These are phyloP conservation scores for Magallana nippona DNA, from an alignment of 2,888 invertebrate genomes.

Conservation along the genomic window DNA sequence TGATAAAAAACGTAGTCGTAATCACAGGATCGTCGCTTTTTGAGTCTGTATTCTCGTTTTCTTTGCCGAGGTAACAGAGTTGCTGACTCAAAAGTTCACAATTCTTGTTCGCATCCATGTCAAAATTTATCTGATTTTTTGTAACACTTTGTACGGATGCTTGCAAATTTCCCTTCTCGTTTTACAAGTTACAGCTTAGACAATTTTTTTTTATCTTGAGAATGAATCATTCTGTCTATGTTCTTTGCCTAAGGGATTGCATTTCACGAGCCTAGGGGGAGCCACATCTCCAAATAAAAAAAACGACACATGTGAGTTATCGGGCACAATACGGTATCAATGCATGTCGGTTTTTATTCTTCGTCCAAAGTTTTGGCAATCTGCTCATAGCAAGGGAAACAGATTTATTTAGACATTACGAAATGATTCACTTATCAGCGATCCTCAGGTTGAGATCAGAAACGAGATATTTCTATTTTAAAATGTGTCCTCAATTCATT, in stretches of 20 bases:
- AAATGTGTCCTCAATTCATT: background rate
- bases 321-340: slow-evolving; percentile 8
- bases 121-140: slow-evolving; percentile 27
- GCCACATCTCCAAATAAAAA: background rate
- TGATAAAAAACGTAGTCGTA: background rate
- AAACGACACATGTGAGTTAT: background rate
- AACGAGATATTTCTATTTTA: background rate
- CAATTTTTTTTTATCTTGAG: slow-evolving; percentile 21
- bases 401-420: slow-evolving; percentile 9
- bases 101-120: slow-evolving; percentile 18
- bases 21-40: background rate
- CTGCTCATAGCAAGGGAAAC: background rate
- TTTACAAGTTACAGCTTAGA: slow-evolving; percentile 25
- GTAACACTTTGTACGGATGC: slow-evolving; percentile 27
- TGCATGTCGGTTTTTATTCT: slow-evolving; percentile 12
- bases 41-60: background rate
- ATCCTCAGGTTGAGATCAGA: background rate
- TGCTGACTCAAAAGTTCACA: slow-evolving; percentile 32
- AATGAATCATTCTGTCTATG: slow-evolving; percentile 26
- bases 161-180: slow-evolving; percentile 30
- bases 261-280: background rate
- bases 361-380: background rate
- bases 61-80: background rate
- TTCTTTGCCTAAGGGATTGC: background rate
- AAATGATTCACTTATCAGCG: slow-evolving; percentile 5